Evolutionary conservation across 1,140 invertebrate genomes (phyloP).

Genomic region (Hyles vespertilio): DNA sequence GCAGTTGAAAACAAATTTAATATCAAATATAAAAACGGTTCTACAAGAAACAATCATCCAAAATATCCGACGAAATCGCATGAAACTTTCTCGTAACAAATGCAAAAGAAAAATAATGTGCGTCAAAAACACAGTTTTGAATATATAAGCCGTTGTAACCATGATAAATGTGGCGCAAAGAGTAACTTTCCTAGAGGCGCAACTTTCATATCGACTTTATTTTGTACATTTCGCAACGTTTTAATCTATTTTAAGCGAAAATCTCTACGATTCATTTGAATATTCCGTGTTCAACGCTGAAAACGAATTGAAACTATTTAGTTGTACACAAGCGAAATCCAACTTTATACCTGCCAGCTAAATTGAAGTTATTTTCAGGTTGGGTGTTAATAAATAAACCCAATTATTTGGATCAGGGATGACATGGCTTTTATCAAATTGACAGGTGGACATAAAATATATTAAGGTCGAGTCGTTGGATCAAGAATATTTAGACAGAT

Average conservation of each 20-base stretch:
- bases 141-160: constrained; percentile 35
- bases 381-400: too few relatives aligned
- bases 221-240: constrained; percentile 13
- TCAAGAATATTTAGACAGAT: too few relatives aligned
- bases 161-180: constrained; percentile 38
- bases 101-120: constrained; percentile 56
- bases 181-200: constrained; percentile 46
- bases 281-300: constrained; percentile 8
- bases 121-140: constrained; percentile 52
- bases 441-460: too few relatives aligned
- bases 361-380: too few relatives aligned
- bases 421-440: too few relatives aligned
- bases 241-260: neutral
- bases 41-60: constrained; percentile 16
- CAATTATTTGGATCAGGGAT: too few relatives aligned
- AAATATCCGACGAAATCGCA: constrained; percentile 35
- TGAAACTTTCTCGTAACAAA: constrained; percentile 38
- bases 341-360: neutral
- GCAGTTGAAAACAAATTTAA: too few relatives aligned
- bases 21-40: too few relatives aligned
- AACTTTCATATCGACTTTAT: constrained; percentile 46
- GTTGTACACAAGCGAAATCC: constrained; percentile 5
- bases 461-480: too few relatives aligned
- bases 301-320: constrained; percentile 10
- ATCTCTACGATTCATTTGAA: constrained; percentile 18